Evolutionary conservation across 2,888 invertebrate species (phyloP), one percentile per base, ranked within the genome.

Genomic region (Lepeophtheirus nordmannii): DNA sequence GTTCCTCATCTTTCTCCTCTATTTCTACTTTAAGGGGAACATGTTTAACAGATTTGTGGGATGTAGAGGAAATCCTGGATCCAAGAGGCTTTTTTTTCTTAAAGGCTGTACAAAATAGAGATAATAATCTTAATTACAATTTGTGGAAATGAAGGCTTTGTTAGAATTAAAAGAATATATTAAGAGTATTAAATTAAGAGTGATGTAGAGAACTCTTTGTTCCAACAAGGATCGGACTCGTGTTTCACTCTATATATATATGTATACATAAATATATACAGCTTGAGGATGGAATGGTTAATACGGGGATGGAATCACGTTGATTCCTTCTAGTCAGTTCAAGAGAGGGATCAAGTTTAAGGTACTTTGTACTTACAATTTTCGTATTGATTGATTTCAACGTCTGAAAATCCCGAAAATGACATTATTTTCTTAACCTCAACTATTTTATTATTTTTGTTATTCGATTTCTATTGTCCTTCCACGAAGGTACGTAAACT

Each of bases 341-440:
- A 30, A 30, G 7, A 7, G 30, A 30, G 30, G 30, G 30, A 30
- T 30, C 7, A 30, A 30, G 30, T 30, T 7, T 46, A 46, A 2
- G 14, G 53, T 3, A 46, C 14, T 17, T 46, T 5, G 53, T 46
- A 46, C 53, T 46, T 46, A 46, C 53, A n/a, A 14, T 8, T 46
- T 46, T 46, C 53, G 30, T 46, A 46, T 46, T 46, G 14, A 14
- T 46, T 46, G 53, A 46, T 46, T 46, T 46, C 53, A 17, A 46
- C 53, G n/a, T 46, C 53, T 46, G 53, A n/a, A 17, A 46, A 46
- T 46, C 53, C 30, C 53, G 53, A 46, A 17, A 46, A 46, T 46
- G 53, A 46, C 53, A 46, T 46, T 17, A 14, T 8, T 46, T 46
- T 46, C 17, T 2, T 46, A 30, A 30, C 7, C 8, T 46, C 53